A percentile compares a stretch with the other conserved stretches of the same genome.
Conservation (phyloP, 92 coral and sea anemone species). For the Bergia sp. region DNA sequence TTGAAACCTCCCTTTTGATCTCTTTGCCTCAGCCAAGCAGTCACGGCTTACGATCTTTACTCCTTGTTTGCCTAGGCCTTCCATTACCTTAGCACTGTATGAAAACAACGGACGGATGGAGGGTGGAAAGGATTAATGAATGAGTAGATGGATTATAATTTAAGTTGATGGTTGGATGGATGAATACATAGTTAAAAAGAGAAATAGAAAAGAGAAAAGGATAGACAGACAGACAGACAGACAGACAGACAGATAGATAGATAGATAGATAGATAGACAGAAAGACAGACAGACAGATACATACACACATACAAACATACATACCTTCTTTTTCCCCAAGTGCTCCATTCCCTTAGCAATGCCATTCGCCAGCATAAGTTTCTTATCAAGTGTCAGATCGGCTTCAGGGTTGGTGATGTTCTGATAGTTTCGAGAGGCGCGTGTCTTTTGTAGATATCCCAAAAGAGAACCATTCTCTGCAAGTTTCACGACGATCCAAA, state of each 20-base stretch:
- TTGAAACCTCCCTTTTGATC: no score
- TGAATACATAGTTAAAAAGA: not conserved
- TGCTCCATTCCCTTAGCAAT: constrained; percentile 38
- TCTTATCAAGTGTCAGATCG: constrained; percentile 8
- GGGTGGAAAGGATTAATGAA: not conserved
- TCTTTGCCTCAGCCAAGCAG: no score
- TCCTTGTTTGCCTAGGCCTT: no score
- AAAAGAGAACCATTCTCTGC: constrained; percentile 19
- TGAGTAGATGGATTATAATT: no score
- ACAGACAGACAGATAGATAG: not conserved
- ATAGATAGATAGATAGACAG: no score
- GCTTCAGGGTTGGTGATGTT: constrained; percentile 8
- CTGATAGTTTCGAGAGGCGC: constrained; percentile 35
- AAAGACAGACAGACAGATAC: not conserved
- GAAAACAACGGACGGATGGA: no score
- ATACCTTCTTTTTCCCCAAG: constrained; percentile 32
- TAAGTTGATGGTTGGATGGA: not conserved
- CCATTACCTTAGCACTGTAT: no score
- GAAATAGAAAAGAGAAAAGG: not conserved
- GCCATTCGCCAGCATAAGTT: constrained; percentile 21
- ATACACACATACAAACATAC: no score
- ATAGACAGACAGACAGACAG: not conserved
- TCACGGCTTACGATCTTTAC: no score
- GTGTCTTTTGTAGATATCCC: constrained; percentile 4
- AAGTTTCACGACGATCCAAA: constrained; percentile 35